Evolutionary conservation across 2,797 vertebrate genomes (phyloP), one percentile per base, ranked within the genome.

Genomic region (Dipus sagitta): DNA sequence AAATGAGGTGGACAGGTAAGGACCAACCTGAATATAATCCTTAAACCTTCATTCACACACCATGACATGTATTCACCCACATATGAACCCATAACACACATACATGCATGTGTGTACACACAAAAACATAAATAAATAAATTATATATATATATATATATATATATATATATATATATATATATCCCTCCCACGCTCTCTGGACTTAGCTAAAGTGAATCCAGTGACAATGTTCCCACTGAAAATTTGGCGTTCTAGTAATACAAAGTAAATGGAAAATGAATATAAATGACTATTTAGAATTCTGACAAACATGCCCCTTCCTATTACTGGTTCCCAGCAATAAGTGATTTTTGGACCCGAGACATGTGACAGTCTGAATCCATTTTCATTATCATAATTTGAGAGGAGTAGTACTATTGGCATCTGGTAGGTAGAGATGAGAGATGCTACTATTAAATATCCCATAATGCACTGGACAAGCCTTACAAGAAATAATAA

Each of bases 241-340:
- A 90, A 90, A 85, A 83, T 4, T 47, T 81, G 42, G 7, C 6
- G 62, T 34, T 85, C 2, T 38, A 21, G 60, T 95, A 15, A 17
- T 86, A 83, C 65, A 15, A 72, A 93, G 62, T 14, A 90, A 93
- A 14, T 76, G 1, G 24, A 92, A 81, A 90, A 70, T 78, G 9
- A 21, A 71, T 90, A 88, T 32, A n/a, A 23, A 24, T 20, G 30
- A 26, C 13, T 34, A 17, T n/a, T 2, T 26, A 79, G 26, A 2
- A 26, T 38, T 94, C 28, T 86, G 67, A 92, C 74, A 90, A 92
- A 47, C 30, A 87, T 77, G 21, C 1, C 12, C 71, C 23, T 60
- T 82, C 54, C n/a, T 92, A 74, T 80, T 32, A 64, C 32, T 75
- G 47, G 14, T 64, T 90, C 28, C 23, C 7, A 74, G 13, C 10